phyloP scores from a whole-genome alignment of 2,888 invertebrate species.

The Labia minor region DNA sequence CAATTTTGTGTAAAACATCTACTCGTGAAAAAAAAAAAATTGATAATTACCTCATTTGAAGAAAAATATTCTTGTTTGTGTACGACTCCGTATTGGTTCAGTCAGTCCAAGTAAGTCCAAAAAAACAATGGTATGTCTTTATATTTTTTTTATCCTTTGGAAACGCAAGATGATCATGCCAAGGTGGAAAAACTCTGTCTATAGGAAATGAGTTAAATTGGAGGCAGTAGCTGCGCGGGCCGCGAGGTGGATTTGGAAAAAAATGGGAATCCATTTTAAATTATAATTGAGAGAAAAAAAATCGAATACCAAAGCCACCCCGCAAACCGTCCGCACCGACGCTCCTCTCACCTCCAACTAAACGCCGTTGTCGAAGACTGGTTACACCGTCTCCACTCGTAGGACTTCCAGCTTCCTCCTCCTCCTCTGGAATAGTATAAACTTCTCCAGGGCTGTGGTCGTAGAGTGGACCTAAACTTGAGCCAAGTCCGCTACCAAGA shows the following conservation, averaged over 20 bases:
- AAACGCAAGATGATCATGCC: slow-evolving; percentile 22
- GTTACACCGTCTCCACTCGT: slow-evolving; percentile 38
- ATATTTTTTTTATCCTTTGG: neutral
- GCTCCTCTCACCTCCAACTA: slow-evolving; percentile 25
- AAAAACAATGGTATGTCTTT: neutral
- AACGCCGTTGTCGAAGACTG: slow-evolving; percentile 33
- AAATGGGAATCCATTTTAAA: slow-evolving; percentile 3
- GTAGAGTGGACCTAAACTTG: slow-evolving; percentile 29
- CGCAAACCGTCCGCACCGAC: neutral
- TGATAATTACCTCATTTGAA: neutral
- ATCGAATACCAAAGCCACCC: neutral
- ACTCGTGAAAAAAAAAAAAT: neutral
- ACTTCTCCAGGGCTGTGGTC: slow-evolving; percentile 40
- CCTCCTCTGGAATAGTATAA: slow-evolving; percentile 42
- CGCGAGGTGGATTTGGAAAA: slow-evolving; percentile 8
- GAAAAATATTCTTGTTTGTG: neutral
- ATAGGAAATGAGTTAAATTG: slow-evolving; percentile 18
- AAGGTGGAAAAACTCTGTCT: slow-evolving; percentile 27
- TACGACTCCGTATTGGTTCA: neutral
- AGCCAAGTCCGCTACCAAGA: neutral
- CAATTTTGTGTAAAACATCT: neutral
- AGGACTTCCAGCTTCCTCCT: slow-evolving; percentile 39
- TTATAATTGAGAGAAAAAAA: neutral
- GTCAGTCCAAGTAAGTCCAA: neutral
- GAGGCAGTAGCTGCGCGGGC: slow-evolving; percentile 18